Evolutionary conservation across 2,113 vertebrate genomes (phyloP).

Genomic region (Phrynosoma platyrhinos): DNA sequence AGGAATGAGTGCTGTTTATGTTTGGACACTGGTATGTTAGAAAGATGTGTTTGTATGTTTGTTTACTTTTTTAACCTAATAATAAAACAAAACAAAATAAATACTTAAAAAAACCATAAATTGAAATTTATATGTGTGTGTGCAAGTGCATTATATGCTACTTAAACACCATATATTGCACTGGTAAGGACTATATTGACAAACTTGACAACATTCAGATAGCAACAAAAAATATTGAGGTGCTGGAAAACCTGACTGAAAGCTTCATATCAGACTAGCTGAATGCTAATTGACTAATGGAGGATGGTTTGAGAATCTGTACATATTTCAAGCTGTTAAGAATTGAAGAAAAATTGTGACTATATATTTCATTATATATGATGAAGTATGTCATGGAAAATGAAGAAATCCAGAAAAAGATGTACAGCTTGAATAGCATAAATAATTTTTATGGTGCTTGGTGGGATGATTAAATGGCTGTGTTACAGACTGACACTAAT

Average conservation of each 20-base stretch:
- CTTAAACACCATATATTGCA: background rate
- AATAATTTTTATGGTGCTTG: background rate
- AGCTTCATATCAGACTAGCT: background rate
- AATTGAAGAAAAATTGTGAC: background rate
- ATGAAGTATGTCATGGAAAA: background rate
- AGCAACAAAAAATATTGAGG: background rate
- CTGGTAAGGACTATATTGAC: background rate
- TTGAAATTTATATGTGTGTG: too few species aligned
- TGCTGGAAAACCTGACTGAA: background rate
- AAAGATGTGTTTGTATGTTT: too few species aligned
- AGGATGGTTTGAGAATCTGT: background rate
- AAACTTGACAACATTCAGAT: background rate
- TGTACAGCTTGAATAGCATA: background rate
- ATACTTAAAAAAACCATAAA: too few species aligned
- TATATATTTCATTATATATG: background rate
- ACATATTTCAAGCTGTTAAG: constrained; percentile 11
- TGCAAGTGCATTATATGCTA: background rate
- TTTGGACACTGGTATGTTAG: too few species aligned
- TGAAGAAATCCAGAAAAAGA: background rate
- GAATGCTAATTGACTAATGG: background rate
- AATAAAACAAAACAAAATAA: too few species aligned
- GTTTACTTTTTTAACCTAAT: too few species aligned
- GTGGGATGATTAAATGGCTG: background rate
- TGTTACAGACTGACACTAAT: background rate
- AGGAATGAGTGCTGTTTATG: too few species aligned